phyloP scores from a whole-genome alignment of 2,888 invertebrate species.

The Silvanus unidentatus region DNA sequence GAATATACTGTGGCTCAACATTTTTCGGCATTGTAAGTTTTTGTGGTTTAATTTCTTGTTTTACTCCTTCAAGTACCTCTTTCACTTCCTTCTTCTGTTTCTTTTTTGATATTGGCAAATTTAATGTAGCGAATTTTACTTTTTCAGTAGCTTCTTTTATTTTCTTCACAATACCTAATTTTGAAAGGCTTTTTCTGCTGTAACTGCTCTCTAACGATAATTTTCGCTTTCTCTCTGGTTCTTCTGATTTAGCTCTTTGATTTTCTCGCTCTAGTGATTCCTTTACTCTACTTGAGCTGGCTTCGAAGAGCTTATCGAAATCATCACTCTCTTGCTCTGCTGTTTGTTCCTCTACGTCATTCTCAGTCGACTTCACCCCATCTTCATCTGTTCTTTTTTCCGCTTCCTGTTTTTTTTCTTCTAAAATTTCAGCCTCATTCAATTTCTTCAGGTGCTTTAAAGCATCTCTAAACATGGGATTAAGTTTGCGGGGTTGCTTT shows the following conservation, averaged over 20 bases:
- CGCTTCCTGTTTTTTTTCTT: constrained; percentile 13
- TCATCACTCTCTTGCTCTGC: constrained; percentile 13
- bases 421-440: constrained; percentile 6
- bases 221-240: constrained; percentile 35
- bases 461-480: not conserved
- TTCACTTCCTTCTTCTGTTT: constrained; percentile 10
- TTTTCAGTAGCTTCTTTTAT: constrained; percentile 38
- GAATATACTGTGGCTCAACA: constrained; percentile 38
- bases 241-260: constrained; percentile 35
- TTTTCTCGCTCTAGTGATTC: constrained; percentile 7
- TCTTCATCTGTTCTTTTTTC: constrained; percentile 12
- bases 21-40: constrained; percentile 13
- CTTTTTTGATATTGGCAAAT: constrained; percentile 15
- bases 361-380: constrained; percentile 13
- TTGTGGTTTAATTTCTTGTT: constrained; percentile 17
- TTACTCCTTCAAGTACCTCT: constrained; percentile 12
- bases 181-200: constrained; percentile 36
- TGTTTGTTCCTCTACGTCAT: constrained; percentile 8
- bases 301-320: constrained; percentile 25
- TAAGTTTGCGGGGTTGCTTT: not conserved
- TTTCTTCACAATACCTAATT: constrained; percentile 32
- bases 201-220: constrained; percentile 36
- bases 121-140: constrained; percentile 33
- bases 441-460: not conserved
- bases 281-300: constrained; percentile 10